Percentiles rank a stretch among this genome's conserved stretches.
These are phyloP conservation scores for Apis laboriosa DNA, from an alignment of 1,140 invertebrate species.

Conservation along the genomic window DNA sequence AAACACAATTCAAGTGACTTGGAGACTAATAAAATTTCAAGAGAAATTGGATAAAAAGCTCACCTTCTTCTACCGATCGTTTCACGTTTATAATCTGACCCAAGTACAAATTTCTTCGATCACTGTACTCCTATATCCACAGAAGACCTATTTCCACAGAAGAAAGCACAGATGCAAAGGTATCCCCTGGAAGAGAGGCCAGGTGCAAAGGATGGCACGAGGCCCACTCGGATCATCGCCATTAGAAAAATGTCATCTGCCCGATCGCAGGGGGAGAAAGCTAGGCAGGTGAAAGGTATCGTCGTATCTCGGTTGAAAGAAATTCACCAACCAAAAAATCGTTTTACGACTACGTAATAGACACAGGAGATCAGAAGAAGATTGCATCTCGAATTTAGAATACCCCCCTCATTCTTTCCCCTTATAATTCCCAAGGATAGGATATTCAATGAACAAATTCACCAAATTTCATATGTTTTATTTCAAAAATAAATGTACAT, in stretches of 20 bases:
- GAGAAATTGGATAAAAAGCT: neutral
- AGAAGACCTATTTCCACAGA: neutral
- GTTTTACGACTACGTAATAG: no score
- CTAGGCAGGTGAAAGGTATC: constrained; percentile 18
- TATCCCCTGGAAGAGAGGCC: neutral
- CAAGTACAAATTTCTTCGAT: neutral
- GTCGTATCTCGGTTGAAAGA: neutral
- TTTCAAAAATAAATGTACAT: no score
- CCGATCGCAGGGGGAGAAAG: neutral
- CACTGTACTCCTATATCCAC: no score
- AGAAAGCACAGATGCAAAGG: neutral
- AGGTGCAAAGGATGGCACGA: constrained; percentile 14
- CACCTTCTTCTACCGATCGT: neutral
- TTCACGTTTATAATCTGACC: neutral
- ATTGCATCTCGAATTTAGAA: no score
- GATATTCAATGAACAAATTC: no score
- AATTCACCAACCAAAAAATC: neutral
- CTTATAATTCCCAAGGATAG: no score
- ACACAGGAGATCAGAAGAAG: no score
- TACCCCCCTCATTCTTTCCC: no score
- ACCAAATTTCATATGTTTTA: no score
- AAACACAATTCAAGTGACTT: no score
- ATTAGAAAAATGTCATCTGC: constrained; percentile 37
- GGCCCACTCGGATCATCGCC: neutral
- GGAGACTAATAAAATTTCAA: neutral